A percentile compares a stretch with the other conserved stretches of the same genome.
Conservation (phyloP, 2,888 invertebrate species). For the Apomyelois bistriatella region DNA sequence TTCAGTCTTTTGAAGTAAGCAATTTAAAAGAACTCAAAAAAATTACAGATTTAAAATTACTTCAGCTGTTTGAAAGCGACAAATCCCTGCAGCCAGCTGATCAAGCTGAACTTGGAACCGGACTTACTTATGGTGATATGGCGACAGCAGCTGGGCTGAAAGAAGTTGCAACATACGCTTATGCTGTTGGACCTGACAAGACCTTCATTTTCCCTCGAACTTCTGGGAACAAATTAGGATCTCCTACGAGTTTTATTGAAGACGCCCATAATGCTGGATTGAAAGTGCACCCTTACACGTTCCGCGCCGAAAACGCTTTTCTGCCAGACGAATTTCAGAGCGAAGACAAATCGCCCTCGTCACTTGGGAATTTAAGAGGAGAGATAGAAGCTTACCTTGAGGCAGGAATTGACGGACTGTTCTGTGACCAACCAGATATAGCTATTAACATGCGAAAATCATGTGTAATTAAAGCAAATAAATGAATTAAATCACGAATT, state of each 20-base stretch:
- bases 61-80: slow-evolving; percentile 51
- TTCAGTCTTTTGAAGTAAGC: slow-evolving; percentile 67
- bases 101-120: slow-evolving; percentile 42
- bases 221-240: slow-evolving; percentile 41
- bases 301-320: slow-evolving; percentile 62
- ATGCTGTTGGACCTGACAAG: slow-evolving; percentile 66
- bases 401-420: slow-evolving; percentile 65
- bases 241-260: slow-evolving; percentile 51
- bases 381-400: slow-evolving; percentile 56
- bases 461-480: neutral
- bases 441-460: neutral
- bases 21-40: slow-evolving; percentile 59
- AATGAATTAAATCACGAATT: neutral
- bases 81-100: slow-evolving; percentile 48
- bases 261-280: slow-evolving; percentile 59
- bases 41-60: slow-evolving; percentile 51
- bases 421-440: slow-evolving; percentile 47
- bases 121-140: slow-evolving; percentile 59
- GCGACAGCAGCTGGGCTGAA: slow-evolving; percentile 54
- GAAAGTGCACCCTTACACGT: slow-evolving; percentile 67
- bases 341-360: slow-evolving; percentile 28
- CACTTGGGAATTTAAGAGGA: slow-evolving; percentile 47
- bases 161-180: slow-evolving; percentile 59
- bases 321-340: slow-evolving; percentile 56
- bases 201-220: slow-evolving; percentile 61